A percentile compares a stretch with the other conserved stretches of the same genome.
phyloP scores from a whole-genome alignment of 2,888 invertebrate species.

The Stegana nigrithorax region DNA sequence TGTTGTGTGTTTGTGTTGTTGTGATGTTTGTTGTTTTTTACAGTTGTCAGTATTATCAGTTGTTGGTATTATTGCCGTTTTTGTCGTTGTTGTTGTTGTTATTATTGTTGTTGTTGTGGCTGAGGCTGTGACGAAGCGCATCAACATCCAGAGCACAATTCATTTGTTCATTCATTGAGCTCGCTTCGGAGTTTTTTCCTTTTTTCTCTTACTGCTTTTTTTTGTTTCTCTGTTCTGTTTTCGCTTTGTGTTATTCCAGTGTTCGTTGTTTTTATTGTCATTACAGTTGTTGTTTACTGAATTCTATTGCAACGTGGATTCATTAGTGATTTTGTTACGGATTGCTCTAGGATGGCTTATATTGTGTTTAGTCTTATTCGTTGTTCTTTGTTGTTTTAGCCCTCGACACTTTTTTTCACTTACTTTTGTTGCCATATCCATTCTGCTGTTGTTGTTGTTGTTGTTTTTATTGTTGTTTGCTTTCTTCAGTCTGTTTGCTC shows the following conservation, averaged over 20 bases:
- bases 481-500: slow-evolving; percentile 50
- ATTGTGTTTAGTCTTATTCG: no score
- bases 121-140: neutral
- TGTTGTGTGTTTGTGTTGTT: neutral
- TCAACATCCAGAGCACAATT: slow-evolving; percentile 3
- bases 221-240: neutral
- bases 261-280: slow-evolving; percentile 18
- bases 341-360: slow-evolving; percentile 49
- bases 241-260: slow-evolving; percentile 32
- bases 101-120: no score
- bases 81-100: neutral
- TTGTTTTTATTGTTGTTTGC: neutral
- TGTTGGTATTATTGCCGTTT: neutral
- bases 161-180: slow-evolving; percentile 7
- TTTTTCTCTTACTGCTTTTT: neutral
- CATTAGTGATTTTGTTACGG: slow-evolving; percentile 23
- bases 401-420: neutral
- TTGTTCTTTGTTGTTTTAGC: neutral
- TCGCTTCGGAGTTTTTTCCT: neutral
- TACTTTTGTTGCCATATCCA: neutral
- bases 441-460: neutral
- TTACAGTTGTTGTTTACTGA: slow-evolving; percentile 17
- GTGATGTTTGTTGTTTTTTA: neutral
- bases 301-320: slow-evolving; percentile 26
- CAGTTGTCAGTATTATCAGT: neutral